These are phyloP conservation scores for Glandiceps talaboti DNA, from an alignment of 53 echinoderm and acorn worm genomes.

Conservation along the genomic window DNA sequence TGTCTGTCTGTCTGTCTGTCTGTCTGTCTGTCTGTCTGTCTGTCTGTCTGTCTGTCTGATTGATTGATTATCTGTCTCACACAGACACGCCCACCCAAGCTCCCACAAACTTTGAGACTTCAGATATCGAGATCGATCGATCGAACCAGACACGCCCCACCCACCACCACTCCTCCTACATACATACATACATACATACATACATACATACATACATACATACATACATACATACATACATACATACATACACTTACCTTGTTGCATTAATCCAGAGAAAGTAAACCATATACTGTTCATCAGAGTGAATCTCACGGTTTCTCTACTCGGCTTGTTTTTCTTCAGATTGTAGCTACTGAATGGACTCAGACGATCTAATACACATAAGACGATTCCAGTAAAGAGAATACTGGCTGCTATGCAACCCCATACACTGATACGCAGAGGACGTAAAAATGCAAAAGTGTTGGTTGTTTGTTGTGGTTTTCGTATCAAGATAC, in stretches of 20 bases:
- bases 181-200: too few species aligned
- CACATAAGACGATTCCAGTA: slow-evolving; percentile 61
- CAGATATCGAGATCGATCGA: too few species aligned
- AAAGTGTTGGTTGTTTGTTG: slow-evolving; percentile 71
- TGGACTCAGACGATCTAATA: slow-evolving; percentile 87
- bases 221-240: too few species aligned
- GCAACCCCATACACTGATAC: slow-evolving; percentile 79
- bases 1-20: too few species aligned
- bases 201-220: too few species aligned
- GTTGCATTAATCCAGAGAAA: slow-evolving; percentile 91
- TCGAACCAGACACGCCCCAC: too few species aligned
- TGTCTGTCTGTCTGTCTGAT: too few species aligned
- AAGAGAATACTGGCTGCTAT: slow-evolving; percentile 70
- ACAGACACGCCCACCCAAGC: too few species aligned
- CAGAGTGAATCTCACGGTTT: slow-evolving; percentile 54
- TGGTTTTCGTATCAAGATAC: slow-evolving; percentile 79
- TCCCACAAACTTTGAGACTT: too few species aligned
- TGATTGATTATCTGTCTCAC: too few species aligned
- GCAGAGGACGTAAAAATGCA: slow-evolving; percentile 82
- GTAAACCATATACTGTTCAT: slow-evolving; percentile 99
- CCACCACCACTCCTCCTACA: too few species aligned
- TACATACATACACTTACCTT: slow-evolving; percentile 47
- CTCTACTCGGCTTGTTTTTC: slow-evolving; percentile 39
- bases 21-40: too few species aligned
- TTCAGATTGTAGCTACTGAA: slow-evolving; percentile 65